Evolutionary conservation across 2,888 invertebrate genomes (phyloP).

Genomic region (Pinctada fucata): DNA sequence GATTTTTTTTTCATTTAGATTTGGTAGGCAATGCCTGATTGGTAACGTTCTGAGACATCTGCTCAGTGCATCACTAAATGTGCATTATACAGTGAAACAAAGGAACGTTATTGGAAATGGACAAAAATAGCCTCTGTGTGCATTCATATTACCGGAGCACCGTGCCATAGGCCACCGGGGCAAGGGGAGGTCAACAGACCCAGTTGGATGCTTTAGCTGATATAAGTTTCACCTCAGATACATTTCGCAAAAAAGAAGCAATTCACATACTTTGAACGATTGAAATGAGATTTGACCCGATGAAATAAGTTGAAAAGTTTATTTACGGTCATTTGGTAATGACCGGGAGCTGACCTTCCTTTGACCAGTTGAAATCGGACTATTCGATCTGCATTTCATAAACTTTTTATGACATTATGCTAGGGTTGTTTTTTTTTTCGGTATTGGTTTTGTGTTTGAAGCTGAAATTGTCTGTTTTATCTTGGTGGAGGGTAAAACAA

Average conservation of each 20-base stretch:
- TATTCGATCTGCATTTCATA: too few species aligned
- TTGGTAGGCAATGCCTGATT: not conserved
- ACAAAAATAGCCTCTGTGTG: constrained; percentile 26
- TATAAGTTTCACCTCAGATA: not conserved
- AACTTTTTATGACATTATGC: too few species aligned
- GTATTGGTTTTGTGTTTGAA: too few species aligned
- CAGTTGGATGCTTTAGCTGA: constrained; percentile 11
- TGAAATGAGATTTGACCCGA: constrained; percentile 24
- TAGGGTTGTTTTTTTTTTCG: too few species aligned
- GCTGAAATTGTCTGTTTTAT: too few species aligned
- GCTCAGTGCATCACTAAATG: constrained; percentile 25
- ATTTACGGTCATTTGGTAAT: constrained; percentile 43
- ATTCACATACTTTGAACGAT: not conserved
- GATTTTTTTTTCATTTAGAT: not conserved
- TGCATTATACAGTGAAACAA: constrained; percentile 39
- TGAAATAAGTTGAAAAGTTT: constrained; percentile 43
- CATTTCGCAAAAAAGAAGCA: constrained; percentile 1
- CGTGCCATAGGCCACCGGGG: constrained; percentile 14
- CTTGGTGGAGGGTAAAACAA: too few species aligned
- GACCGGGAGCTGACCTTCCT: constrained; percentile 39
- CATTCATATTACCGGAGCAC: not conserved
- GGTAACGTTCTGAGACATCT: constrained; percentile 14
- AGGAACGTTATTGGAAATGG: constrained; percentile 34
- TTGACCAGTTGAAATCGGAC: too few species aligned
- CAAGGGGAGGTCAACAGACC: constrained; percentile 38